Conservation (phyloP, 2,797 vertebrate species). For the Clarias laeviceps region DNA sequence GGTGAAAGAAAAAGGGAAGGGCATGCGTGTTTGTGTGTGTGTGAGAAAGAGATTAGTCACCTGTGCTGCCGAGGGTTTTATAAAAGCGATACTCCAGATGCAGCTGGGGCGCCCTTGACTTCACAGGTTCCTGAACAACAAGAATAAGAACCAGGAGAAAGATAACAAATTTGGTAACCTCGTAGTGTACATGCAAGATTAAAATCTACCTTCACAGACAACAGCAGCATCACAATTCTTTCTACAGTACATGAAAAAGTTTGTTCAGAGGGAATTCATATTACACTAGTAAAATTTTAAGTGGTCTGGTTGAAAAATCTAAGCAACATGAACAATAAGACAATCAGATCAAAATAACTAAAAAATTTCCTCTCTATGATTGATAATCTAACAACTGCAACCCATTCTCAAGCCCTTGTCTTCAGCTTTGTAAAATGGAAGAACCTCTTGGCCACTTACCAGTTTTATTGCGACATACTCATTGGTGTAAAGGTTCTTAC, state of each 20-base stretch:
- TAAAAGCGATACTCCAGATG: slow-evolving; percentile 99
- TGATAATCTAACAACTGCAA: not conserved
- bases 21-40: not conserved
- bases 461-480: slow-evolving; percentile 99
- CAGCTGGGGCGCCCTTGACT: slow-evolving; percentile 94
- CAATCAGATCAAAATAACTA: not conserved
- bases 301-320: not conserved
- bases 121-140: slow-evolving; percentile 89
- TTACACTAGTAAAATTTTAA: not conserved
- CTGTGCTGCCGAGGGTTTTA: slow-evolving; percentile 93
- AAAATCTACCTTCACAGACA: not conserved
- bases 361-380: not conserved
- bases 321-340: not conserved
- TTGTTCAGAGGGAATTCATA: not conserved
- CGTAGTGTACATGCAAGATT: not conserved
- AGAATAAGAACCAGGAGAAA: slow-evolving; percentile 47
- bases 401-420: not conserved
- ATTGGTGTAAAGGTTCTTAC: slow-evolving; percentile 99
- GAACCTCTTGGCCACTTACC: slow-evolving; percentile 79
- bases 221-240: not conserved
- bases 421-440: not conserved
- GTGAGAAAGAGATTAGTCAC: slow-evolving; percentile 68
- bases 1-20: not conserved
- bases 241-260: not conserved
- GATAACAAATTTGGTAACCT: not conserved